Conservation (phyloP, 2,888 invertebrate species). For the Lasioglossum malachurum region DNA sequence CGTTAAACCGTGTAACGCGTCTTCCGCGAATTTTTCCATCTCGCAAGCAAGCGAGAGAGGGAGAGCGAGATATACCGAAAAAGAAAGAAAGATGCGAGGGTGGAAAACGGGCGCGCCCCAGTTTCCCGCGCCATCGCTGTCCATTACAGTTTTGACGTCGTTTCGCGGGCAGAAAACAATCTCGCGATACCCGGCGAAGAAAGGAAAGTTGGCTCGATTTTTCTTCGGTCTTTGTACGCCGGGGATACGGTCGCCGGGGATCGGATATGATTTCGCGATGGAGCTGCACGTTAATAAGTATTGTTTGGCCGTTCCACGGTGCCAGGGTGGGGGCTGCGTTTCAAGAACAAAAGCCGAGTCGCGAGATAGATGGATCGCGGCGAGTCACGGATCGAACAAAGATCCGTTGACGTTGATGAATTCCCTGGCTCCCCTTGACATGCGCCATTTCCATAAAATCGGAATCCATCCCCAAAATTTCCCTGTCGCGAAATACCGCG, state of each 20-base stretch:
- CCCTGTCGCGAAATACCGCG: neutral
- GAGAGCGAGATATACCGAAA: neutral
- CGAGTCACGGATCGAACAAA: slow-evolving; percentile 21
- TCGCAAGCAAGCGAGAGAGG: neutral
- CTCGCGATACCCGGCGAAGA: slow-evolving; percentile 15
- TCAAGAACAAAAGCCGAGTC: slow-evolving; percentile 26
- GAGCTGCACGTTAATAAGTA: slow-evolving; percentile 24
- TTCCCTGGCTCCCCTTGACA: neutral
- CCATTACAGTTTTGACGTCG: slow-evolving; percentile 14
- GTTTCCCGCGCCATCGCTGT: neutral
- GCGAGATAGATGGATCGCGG: slow-evolving; percentile 29
- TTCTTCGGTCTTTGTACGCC: neutral
- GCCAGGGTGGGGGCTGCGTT: neutral
- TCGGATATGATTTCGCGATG: neutral
- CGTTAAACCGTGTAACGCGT: slow-evolving; percentile 1
- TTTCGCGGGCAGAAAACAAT: slow-evolving; percentile 24
- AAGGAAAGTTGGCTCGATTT: slow-evolving; percentile 21
- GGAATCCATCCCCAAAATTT: neutral
- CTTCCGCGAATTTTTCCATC: slow-evolving; percentile 5
- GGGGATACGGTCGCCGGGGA: neutral
- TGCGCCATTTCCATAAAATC: neutral
- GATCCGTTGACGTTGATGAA: slow-evolving; percentile 44
- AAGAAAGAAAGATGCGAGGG: neutral
- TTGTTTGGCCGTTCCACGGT: slow-evolving; percentile 1
- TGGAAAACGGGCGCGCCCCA: neutral